Conservation (phyloP, 2,888 invertebrate genomes). For the Congeria kusceri region DNA sequence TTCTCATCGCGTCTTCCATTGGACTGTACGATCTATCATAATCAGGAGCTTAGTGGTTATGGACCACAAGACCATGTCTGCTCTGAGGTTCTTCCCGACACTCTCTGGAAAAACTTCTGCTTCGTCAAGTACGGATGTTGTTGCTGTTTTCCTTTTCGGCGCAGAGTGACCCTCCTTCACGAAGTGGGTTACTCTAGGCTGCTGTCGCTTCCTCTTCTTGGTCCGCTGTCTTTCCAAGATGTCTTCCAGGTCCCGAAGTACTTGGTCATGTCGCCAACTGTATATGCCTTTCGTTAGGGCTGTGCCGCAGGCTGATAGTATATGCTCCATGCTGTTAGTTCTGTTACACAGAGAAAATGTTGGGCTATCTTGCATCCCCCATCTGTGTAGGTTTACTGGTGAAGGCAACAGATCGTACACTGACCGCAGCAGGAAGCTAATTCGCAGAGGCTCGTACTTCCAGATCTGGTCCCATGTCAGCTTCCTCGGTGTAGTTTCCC, state of each 20-base stretch:
- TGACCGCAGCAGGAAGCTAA: constrained; percentile 13
- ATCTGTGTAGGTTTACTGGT: not conserved
- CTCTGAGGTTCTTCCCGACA: constrained; percentile 15
- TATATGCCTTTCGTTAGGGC: constrained; percentile 33
- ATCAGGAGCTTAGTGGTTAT: constrained; percentile 12
- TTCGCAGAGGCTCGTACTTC: constrained; percentile 14
- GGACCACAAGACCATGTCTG: constrained; percentile 26
- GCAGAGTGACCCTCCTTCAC: constrained; percentile 4
- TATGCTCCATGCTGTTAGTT: constrained; percentile 5
- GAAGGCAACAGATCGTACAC: constrained; percentile 7
- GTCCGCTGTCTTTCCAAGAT: constrained; percentile 7
- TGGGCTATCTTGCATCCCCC: not conserved
- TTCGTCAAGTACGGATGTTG: not conserved
- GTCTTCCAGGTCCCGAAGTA: constrained; percentile 24
- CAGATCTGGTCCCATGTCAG: constrained; percentile 18
- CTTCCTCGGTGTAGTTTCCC: constrained; percentile 18
- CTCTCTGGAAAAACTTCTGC: constrained; percentile 13
- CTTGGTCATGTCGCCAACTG: constrained; percentile 28
- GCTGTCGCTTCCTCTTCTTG: not conserved
- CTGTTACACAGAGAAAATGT: constrained; percentile 7
- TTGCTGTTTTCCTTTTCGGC: not conserved
- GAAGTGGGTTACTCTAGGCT: not conserved
- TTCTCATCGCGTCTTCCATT: constrained; percentile 10
- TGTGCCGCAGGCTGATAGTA: constrained; percentile 18
- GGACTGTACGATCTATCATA: constrained; percentile 8